A percentile compares a stretch with the other conserved stretches of the same genome.
Evolutionary conservation across 2,113 vertebrate species (phyloP).

Genomic region (Pteruthius melanotis): DNA sequence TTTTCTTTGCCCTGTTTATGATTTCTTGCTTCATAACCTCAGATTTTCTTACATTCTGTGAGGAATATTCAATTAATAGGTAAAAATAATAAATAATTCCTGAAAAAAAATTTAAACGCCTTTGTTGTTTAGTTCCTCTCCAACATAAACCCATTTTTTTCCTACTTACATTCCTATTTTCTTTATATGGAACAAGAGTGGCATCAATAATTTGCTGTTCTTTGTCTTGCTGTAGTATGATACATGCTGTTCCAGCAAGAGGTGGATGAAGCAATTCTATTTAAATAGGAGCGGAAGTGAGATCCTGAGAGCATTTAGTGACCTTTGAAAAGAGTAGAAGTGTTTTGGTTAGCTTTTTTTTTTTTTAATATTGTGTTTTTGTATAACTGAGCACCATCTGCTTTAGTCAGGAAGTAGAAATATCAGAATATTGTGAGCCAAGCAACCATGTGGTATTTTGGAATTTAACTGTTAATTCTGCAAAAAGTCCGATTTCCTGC

Average conservation of each 20-base stretch:
- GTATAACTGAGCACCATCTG: conserved; percentile 37
- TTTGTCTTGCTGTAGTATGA: neutral
- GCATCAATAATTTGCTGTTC: neutral
- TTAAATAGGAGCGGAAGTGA: neutral
- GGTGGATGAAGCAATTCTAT: conserved; percentile 14
- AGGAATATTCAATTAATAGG: neutral
- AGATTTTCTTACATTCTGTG: neutral
- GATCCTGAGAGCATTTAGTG: neutral
- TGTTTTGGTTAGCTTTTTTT: neutral
- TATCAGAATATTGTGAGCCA: conserved; percentile 3
- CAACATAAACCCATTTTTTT: neutral
- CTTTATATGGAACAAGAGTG: neutral
- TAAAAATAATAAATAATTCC: neutral
- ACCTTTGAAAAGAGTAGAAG: conserved; percentile 2
- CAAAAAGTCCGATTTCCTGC: conserved; percentile 6
- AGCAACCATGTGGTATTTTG: conserved; percentile 23
- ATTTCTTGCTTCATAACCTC: neutral
- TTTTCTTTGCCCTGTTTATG: neutral
- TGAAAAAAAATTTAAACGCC: neutral
- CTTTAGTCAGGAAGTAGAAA: conserved; percentile 47
- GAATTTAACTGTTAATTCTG: neutral
- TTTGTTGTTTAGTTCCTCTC: neutral
- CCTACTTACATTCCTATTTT: neutral
- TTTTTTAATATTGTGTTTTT: neutral
- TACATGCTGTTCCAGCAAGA: neutral